Conservation (phyloP, 1,140 invertebrate species). For the Cydia strobilella region DNA sequence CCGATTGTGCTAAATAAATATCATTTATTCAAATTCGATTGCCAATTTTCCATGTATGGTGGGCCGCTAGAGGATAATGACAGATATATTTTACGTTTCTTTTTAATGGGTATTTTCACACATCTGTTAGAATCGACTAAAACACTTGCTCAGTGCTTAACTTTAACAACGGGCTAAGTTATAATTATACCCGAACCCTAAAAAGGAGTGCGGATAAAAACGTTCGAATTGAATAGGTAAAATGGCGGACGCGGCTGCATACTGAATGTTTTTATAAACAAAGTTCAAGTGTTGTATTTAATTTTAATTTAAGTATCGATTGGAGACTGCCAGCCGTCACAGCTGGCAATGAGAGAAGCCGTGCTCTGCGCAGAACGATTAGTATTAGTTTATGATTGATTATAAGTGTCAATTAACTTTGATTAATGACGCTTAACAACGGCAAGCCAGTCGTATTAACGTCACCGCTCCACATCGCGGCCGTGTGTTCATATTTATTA, state of each 20-base stretch:
- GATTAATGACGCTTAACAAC: conserved; percentile 25
- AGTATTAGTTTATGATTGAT: conserved; percentile 32
- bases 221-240: neutral
- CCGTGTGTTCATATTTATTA: neutral
- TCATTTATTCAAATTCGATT: no score
- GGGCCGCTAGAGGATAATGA: no score
- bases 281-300: neutral
- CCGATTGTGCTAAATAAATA: no score
- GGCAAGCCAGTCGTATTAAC: conserved; percentile 14
- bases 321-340: conserved; percentile 8
- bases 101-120: no score
- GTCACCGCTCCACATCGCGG: neutral
- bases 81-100: no score
- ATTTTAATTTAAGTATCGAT: conserved; percentile 24
- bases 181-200: no score
- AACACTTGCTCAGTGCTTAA: no score
- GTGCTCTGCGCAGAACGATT: conserved; percentile 25
- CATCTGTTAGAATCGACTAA: no score
- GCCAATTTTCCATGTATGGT: no score
- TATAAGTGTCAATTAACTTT: conserved; percentile 29
- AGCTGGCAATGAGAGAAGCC: conserved; percentile 31
- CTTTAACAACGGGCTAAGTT: no score
- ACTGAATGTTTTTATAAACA: neutral
- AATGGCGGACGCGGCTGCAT: neutral
- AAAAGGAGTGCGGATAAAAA: neutral